Evolutionary conservation across 2,797 vertebrate genomes (phyloP), one percentile per base, ranked within the genome.

Genomic region (Sparidentex hasta): DNA sequence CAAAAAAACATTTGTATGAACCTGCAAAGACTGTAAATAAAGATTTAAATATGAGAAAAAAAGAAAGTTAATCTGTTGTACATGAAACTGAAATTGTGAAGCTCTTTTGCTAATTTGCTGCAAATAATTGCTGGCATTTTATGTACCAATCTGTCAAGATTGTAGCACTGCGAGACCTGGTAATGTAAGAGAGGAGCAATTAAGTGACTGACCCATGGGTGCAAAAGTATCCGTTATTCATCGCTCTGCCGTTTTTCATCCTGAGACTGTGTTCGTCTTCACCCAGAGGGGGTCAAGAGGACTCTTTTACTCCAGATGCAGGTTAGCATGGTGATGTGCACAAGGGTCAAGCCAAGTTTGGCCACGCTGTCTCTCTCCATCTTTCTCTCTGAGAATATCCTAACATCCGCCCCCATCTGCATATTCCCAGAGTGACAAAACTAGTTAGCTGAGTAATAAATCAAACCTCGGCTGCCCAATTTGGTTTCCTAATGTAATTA

Each of bases 401-500:
- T 20, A 59, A 82, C 88, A 78, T 90, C 87, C 87, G 71, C 78
- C 90, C 88, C 91, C 90, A 91, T 93, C 92, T 92, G 92, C 91
- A 94, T 92, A 90, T 92, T 93, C 93, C 94, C 86, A 82, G 91
- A 94, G 92, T 95, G 95, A 95, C 95, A 95, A 93, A 95, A 95
- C 93, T 92, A 94, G 93, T 95, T 95, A 95, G 92, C 88, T 1
- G 78, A 87, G 93, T 92, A 95, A 95, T 95, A 95, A 94, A 95
- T 95, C 95, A 95, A 93, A 94, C 85, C 90, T 91, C 63, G 91
- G 86, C 94, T 94, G 93, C 93, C 93, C 94, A 95, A 95, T 95
- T 95, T 95, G 87, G 89, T 88, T 93, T 90, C 93, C 93, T 95
- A 95, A 95, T 95, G 93, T 84, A 95, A 95, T 95, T 95, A 95